Evolutionary conservation across 1,140 invertebrate genomes (phyloP).

Genomic region (Cataglyphis hispanica): DNA sequence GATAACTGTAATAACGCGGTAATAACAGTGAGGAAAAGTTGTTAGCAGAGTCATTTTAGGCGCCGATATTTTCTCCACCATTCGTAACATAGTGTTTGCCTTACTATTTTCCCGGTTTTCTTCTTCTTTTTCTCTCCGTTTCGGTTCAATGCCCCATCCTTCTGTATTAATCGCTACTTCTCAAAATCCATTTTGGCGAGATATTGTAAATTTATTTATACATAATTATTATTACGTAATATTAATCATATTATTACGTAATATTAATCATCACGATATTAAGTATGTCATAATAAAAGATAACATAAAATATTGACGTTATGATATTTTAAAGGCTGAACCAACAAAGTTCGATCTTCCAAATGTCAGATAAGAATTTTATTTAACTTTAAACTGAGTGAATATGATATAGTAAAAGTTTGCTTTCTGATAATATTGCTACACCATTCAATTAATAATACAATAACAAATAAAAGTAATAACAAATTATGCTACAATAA

Average conservation of each 20-base stretch:
- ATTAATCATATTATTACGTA: not conserved
- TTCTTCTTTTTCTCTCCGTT: slow-evolving; percentile 54
- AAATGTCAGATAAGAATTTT: not conserved
- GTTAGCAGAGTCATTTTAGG: slow-evolving; percentile 11
- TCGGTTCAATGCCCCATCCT: slow-evolving; percentile 40
- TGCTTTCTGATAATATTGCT: not conserved
- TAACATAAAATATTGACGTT: not conserved
- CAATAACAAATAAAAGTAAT: too few species aligned
- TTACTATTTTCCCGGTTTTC: slow-evolving; percentile 19
- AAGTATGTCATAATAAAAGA: slow-evolving; percentile 1
- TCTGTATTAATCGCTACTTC: not conserved
- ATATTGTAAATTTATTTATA: not conserved
- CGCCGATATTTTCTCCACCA: slow-evolving; percentile 9
- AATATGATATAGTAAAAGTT: not conserved
- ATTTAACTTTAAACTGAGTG: not conserved
- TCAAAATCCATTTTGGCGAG: not conserved
- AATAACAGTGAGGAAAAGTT: slow-evolving; percentile 53
- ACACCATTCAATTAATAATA: too few species aligned
- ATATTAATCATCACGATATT: not conserved
- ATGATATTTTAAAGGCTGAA: not conserved
- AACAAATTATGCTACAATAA: too few species aligned
- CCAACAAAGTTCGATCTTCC: not conserved
- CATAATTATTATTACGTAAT: too few species aligned
- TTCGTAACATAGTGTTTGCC: slow-evolving; percentile 7
- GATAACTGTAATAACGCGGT: slow-evolving; percentile 37